Percentiles rank a stretch among this genome's conserved stretches.
Conservation (phyloP, 2,888 invertebrate species). For the Orthonevra nobilis region DNA sequence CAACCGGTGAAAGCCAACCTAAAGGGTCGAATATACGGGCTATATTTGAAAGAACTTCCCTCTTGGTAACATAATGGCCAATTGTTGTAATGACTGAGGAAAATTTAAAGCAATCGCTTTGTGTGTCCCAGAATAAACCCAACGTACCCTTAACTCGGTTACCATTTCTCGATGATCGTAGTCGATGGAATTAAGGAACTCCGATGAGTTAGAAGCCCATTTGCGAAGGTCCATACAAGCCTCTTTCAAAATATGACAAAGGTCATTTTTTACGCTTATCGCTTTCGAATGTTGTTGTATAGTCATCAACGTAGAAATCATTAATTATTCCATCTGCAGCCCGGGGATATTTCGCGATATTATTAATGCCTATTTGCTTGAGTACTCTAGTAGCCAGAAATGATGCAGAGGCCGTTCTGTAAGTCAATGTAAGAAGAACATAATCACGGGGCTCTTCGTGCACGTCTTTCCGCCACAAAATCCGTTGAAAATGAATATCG, state of each 20-base stretch:
- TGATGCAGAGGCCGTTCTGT: conserved; percentile 15
- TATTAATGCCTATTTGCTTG: conserved; percentile 26
- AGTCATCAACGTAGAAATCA: conserved; percentile 42
- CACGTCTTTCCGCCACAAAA: conserved; percentile 23
- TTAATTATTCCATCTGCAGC: conserved; percentile 11
- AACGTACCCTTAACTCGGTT: neutral
- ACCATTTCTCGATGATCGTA: conserved; percentile 6
- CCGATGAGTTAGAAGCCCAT: conserved; percentile 42
- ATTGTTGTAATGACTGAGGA: neutral
- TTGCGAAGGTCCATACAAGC: conserved; percentile 36
- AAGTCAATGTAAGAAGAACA: conserved; percentile 8
- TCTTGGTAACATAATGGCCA: neutral
- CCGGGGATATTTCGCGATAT: neutral
- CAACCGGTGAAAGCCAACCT: conserved; percentile 13
- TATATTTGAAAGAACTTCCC: conserved; percentile 14
- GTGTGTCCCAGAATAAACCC: conserved; percentile 4
- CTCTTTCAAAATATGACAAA: neutral
- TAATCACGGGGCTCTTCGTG: conserved; percentile 19
- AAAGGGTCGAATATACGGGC: conserved; percentile 22
- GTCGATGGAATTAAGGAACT: conserved; percentile 7
- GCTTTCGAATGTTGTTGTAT: conserved; percentile 8
- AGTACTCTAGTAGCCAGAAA: conserved; percentile 18
- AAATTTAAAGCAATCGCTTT: conserved; percentile 14
- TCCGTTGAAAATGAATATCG: conserved; percentile 19
- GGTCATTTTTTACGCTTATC: neutral